phyloP scores from a whole-genome alignment of 1,140 invertebrate species.

The Spodoptera litura region DNA sequence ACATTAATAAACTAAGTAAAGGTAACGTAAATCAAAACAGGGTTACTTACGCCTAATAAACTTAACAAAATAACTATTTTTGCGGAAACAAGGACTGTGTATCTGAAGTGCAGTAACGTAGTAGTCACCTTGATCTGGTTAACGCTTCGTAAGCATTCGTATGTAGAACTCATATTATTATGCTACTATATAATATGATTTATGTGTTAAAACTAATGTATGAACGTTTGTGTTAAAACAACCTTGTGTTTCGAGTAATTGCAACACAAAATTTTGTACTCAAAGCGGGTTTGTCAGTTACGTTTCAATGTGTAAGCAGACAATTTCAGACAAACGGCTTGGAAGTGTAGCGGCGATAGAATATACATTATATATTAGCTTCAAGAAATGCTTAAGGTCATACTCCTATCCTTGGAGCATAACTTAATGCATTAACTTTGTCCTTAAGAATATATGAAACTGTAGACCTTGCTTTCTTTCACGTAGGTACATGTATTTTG shows the following conservation, averaged over 20 bases:
- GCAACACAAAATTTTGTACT: conserved; percentile 20
- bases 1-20: not conserved
- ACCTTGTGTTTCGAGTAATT: conserved; percentile 6
- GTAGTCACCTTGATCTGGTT: conserved; percentile 39
- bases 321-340: not conserved
- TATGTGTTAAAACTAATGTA: conserved; percentile 33
- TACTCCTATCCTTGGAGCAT: not conserved
- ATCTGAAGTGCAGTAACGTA: conserved; percentile 26
- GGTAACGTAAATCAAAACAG: not conserved
- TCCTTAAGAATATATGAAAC: not conserved
- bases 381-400: not conserved
- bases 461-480: not conserved
- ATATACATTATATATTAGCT: not conserved
- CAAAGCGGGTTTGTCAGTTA: not conserved
- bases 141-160: conserved; percentile 38
- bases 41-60: not conserved
- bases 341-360: not conserved
- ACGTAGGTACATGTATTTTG: not conserved
- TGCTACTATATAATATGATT: conserved; percentile 38
- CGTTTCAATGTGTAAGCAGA: no score
- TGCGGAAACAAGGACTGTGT: conserved; percentile 23
- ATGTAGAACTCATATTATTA: not conserved
- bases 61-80: not conserved
- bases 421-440: no score
- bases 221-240: not conserved